Base-by-base conservation (phyloP, 2,888 invertebrate genomes). In the Galerucella nymphaeae region DNA sequence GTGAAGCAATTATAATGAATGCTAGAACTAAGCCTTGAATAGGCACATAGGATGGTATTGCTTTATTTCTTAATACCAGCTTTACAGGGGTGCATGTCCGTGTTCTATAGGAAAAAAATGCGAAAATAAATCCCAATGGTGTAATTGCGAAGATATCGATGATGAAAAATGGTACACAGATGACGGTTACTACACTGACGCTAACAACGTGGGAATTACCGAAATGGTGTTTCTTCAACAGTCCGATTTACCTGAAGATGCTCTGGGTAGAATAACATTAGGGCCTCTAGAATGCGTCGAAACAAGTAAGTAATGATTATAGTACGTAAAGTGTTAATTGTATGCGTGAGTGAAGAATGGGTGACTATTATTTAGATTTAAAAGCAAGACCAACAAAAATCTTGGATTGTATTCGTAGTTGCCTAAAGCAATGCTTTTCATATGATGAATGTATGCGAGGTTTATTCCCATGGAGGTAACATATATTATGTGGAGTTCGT, bases 251-350 rank as follows among this genome's bases (percentile, higher is more conserved):
- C 92, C 93, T 66, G 92, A 93, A 77, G 94, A 96, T 83, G 94
- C 96, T 1, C 92, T 94, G 79, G 96, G 95, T 1, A 89, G 96
- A 79, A 94, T 98, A 63, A 96, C 96, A 0, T 87, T 97, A 66
- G 97, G 97, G 3, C 95, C 97, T 1, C 87, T 98, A 79, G 95
- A 96, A 86, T 98, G 97, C 87, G 96, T 96, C 69, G 97, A 97
- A 89, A 96, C 96, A 72, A 96, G 97, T 97, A 88, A 90, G 93
- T 88, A 30, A 4, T 30, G 23, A 5, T 30, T 5, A 4, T 30
- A 30, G 5, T 4, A 30, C 23, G 3, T 5, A 30, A 30, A 30
- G 23, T 30, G 23, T 3, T 30, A 30, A 30, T 30, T 30, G 23
- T 30, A 30, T 30, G 23, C 23, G 2, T 23, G 23, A 23, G 23